Evolutionary conservation across 2,888 invertebrate species (phyloP).

Genomic region (Quadroppia sp.): DNA sequence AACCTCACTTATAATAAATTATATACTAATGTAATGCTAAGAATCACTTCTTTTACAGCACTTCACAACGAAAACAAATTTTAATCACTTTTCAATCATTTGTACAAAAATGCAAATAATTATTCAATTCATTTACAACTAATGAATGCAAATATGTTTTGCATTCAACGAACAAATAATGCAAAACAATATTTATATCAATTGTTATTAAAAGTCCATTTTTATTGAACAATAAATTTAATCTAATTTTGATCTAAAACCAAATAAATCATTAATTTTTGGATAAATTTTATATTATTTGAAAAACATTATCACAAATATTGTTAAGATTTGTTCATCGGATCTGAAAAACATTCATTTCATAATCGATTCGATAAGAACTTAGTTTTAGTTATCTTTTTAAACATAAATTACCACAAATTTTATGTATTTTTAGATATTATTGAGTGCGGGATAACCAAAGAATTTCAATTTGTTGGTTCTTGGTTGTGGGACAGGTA

Average conservation of each 20-base stretch:
- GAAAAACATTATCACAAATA: neutral
- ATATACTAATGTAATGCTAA: neutral
- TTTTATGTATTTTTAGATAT: neutral
- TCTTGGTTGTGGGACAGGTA: too few species aligned
- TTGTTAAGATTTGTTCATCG: neutral
- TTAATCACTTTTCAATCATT: neutral
- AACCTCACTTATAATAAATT: constrained; percentile 21
- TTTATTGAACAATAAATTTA: too few species aligned
- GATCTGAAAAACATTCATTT: neutral
- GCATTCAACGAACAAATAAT: too few species aligned
- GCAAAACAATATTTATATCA: too few species aligned
- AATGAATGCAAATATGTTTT: too few species aligned
- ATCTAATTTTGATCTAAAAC: too few species aligned
- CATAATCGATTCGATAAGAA: neutral
- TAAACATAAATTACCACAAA: neutral
- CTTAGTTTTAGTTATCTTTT: neutral
- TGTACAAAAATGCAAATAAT: neutral
- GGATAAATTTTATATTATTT: neutral
- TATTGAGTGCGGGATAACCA: too few species aligned
- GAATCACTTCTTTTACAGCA: neutral
- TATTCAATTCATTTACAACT: too few species aligned
- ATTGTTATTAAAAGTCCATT: neutral
- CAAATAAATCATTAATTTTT: neutral
- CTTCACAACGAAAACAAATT: neutral
- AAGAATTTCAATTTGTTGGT: too few species aligned